Base-by-base conservation (phyloP, 2,113 vertebrate species). In the Ceyx cyanopectus region DNA sequence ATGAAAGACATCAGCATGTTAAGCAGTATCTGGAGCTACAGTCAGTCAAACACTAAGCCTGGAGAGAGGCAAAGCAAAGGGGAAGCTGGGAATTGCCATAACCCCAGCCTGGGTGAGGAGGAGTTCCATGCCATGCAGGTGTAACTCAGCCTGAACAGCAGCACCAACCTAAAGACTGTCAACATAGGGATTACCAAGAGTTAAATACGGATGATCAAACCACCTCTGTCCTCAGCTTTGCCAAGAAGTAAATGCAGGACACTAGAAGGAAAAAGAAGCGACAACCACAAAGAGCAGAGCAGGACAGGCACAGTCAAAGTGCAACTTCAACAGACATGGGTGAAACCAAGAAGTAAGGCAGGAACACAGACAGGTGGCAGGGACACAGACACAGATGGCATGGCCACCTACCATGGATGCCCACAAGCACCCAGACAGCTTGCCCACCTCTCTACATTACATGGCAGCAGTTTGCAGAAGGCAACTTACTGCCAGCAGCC, bases 401-500 rank as follows among this genome's bases (percentile, higher is more conserved):
- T 1, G 0, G 58, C 34, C 48, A 50, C 21, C 5, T 17, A 14
- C n/a, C 1, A 0, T 18, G 4, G 12, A 37, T 12, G 34, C 41
- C 69, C 37, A 11, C n/a, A 21, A 14, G 19, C 2, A 0, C 41
- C 54, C 0, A 0, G 22, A 10, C 65, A 41, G 45, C 24, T 14
- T 27, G n/a, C 45, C 40, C 53, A 18, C 3, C 0, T 0, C n/a
- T 22, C 9, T 1, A 4, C 1, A 0, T 10, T 29, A 43, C 3
- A 8, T 27, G 32, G 68, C 60, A 41, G 30, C 0, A 1, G 4
- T 11, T 32, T 29, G 50, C 29, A 34, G 66, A 26, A 56, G 23
- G n/a, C 48, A n/a, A 30, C 32, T 29, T 48, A 46, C 60, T 54
- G 57, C 81, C 63, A 46, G 66, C 43, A 53, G 62, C 62, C 45